Evolutionary conservation across 2,797 vertebrate genomes (phyloP).

Genomic region (Phalanger gymnotis): DNA sequence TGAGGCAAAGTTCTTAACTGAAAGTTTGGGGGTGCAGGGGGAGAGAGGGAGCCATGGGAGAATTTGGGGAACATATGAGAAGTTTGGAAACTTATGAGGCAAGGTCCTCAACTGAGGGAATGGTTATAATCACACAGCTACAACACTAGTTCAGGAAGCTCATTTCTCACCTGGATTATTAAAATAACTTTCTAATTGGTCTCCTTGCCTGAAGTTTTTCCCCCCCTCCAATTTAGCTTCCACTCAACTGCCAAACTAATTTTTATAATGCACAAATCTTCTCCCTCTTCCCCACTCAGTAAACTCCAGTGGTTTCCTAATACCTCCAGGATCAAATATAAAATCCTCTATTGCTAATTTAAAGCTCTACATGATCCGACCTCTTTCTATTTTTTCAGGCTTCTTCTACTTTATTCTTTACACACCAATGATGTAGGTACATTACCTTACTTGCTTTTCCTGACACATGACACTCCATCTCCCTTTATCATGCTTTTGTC

Average conservation of each 20-base stretch:
- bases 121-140: background rate
- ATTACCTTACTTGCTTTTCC: background rate
- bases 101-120: background rate
- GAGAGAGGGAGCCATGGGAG: background rate
- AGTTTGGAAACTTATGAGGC: background rate
- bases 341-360: background rate
- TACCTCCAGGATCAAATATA: background rate
- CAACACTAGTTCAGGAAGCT: background rate
- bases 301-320: background rate
- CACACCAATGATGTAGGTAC: background rate
- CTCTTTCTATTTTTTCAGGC: background rate
- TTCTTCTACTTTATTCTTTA: background rate
- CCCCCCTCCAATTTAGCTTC: background rate
- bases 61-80: background rate
- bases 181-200: background rate
- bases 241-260: background rate
- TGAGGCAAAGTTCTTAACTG: background rate
- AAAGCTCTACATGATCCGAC: background rate
- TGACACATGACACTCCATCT: background rate
- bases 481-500: background rate
- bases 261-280: background rate
- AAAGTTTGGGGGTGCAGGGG: background rate
- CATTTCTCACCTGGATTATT: background rate
- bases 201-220: background rate
- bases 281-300: background rate